Evolutionary conservation across 92 coral and sea anemone genomes (phyloP).

Genomic region (Parazoanthus atlanticus): DNA sequence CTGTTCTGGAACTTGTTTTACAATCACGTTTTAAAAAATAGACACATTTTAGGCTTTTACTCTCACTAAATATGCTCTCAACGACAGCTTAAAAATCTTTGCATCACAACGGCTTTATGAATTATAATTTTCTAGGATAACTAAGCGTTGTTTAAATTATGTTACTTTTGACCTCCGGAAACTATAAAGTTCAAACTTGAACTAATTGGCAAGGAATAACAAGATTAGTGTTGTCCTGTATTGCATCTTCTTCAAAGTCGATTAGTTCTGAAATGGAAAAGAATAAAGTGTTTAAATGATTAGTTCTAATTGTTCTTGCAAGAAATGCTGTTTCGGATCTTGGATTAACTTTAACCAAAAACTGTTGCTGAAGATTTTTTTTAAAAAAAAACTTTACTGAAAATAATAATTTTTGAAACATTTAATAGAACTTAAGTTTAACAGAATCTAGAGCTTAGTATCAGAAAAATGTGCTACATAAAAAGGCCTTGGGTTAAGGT

Average conservation of each 20-base stretch:
- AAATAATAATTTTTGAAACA: not conserved
- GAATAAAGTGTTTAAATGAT: constrained; percentile 29
- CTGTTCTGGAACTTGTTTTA: not conserved
- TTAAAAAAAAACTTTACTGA: not conserved
- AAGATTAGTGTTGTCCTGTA: constrained; percentile 30
- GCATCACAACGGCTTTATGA: constrained; percentile 26
- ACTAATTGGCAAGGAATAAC: constrained; percentile 16
- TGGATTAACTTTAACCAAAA: too few relatives aligned
- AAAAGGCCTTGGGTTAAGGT: not conserved
- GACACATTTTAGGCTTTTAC: constrained; percentile 33
- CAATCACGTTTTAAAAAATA: constrained; percentile 32
- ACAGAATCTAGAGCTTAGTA: not conserved
- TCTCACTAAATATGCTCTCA: constrained; percentile 5
- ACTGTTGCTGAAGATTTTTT: not conserved
- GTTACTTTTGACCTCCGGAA: constrained; percentile 19
- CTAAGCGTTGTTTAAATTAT: constrained; percentile 23
- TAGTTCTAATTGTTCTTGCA: not conserved
- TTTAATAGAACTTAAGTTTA: not conserved
- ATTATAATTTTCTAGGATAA: constrained; percentile 28
- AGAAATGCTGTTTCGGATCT: not conserved
- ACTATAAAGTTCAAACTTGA: constrained; percentile 12
- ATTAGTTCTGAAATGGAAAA: constrained; percentile 49
- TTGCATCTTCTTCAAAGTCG: constrained; percentile 43
- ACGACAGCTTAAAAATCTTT: constrained; percentile 21
- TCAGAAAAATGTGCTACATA: not conserved